Evolutionary conservation across 2,888 invertebrate species (phyloP), one percentile per base, ranked within the genome.

Genomic region (Lepidonotus clava): DNA sequence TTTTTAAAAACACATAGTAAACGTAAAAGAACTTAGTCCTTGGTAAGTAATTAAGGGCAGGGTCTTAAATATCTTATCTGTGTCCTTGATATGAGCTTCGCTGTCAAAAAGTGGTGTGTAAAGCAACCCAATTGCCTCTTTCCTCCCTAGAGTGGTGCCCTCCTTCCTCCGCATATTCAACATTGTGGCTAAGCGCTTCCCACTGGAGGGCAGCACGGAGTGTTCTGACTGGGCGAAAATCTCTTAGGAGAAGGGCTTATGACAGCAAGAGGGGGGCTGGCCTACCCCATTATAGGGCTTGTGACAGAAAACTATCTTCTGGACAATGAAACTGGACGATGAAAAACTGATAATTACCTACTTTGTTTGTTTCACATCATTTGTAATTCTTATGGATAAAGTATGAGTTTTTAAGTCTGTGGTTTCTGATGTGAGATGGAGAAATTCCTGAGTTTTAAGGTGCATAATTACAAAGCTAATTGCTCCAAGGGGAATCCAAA

Each of bases 131-230:
- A n/a, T n/a, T n/a, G n/a, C n/a, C n/a, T n/a, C n/a, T n/a, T n/a
- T n/a, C n/a, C n/a, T n/a, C n/a, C n/a, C n/a, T n/a, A n/a, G n/a
- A n/a, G n/a, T n/a, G n/a, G n/a, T n/a, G n/a, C n/a, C n/a, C n/a
- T n/a, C 90, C 0, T 92, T 92, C 86, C 89, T 89, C 21, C 87
- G 89, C 77, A 91, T 92, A 90, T 91, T 93, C 86, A 90, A 91
- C 46, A 89, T 90, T 18, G 90, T 90, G 71, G 90, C 91, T 8
- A 90, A 91, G 46, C 90, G 88, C 84, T 91, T 90, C 56, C 92
- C 92, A 0, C 84, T 90, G 4, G 83, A 66, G 67, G 66, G 36
- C n/a, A 2, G 34, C 24, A n/a, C n/a, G n/a, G n/a, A n/a, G n/a
- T 53, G 84, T 84, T 8, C 0, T 8, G 61, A 56, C n/a, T 34